phyloP scores from a whole-genome alignment of 2,797 vertebrate species.

The Acanthurus tractus region DNA sequence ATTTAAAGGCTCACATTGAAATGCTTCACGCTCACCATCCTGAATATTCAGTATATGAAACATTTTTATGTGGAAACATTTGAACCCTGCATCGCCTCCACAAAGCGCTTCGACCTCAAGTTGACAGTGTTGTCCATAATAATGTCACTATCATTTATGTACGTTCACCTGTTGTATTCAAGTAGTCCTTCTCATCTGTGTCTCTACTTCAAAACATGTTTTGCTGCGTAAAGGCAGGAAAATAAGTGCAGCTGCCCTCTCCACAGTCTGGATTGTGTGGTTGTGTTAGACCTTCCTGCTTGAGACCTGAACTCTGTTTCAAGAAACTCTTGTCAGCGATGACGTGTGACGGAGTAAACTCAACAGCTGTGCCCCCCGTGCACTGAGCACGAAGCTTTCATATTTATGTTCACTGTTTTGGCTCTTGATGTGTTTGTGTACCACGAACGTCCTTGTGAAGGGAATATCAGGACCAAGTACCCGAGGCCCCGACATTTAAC shows the following conservation, averaged over 20 bases:
- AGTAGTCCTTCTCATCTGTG: background rate
- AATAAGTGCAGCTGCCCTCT: background rate
- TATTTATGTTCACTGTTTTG: too few species aligned
- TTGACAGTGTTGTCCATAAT: background rate
- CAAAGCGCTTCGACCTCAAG: too few species aligned
- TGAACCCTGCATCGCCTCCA: background rate
- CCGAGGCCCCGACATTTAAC: too few species aligned
- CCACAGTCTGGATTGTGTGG: background rate
- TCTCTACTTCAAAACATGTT: background rate
- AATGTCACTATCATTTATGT: background rate
- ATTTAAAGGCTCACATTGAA: background rate
- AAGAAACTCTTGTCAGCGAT: background rate
- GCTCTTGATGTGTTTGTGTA: too few species aligned
- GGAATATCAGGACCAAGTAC: too few species aligned
- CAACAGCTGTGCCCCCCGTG: too few species aligned
- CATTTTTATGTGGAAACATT: background rate
- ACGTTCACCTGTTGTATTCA: background rate
- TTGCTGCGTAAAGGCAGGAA: background rate
- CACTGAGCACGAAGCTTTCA: too few species aligned
- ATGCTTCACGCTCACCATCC: background rate
- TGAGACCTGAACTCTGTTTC: background rate
- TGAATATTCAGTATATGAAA: background rate
- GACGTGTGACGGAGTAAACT: background rate
- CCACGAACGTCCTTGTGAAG: too few species aligned
- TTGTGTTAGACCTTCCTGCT: background rate